phyloP scores from a whole-genome alignment of 2,888 invertebrate genomes.

The Dermolepida albohirtum region DNA sequence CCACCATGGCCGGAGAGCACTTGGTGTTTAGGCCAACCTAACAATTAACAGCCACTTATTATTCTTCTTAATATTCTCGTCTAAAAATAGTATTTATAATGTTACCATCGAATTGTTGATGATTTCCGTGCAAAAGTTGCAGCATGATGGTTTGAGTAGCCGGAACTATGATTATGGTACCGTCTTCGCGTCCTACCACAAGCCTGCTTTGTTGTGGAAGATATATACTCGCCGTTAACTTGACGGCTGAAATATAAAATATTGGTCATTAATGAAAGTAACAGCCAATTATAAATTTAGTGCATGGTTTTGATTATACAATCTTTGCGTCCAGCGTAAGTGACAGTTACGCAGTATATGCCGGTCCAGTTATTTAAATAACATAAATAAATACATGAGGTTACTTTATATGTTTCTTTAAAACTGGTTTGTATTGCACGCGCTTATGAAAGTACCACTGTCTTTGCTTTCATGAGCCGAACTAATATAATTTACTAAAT shows the following conservation, averaged over 20 bases:
- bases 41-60: constrained; percentile 28
- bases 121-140: constrained; percentile 88
- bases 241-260: constrained; percentile 68
- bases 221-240: constrained; percentile 94
- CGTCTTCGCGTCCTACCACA: constrained; percentile 95
- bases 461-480: too few relatives aligned
- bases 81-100: constrained; percentile 21
- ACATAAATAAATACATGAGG: too few relatives aligned
- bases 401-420: too few relatives aligned
- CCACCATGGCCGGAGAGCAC: constrained; percentile 91
- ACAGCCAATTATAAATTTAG: neutral
- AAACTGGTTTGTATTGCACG: too few relatives aligned
- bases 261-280: constrained; percentile 1
- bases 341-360: too few relatives aligned
- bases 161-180: constrained; percentile 94
- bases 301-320: too few relatives aligned
- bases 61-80: neutral
- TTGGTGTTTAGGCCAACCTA: constrained; percentile 92
- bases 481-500: too few relatives aligned
- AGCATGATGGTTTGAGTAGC: constrained; percentile 96
- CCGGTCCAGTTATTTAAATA: too few relatives aligned
- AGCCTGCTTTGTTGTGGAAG: constrained; percentile 92
- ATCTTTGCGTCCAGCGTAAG: too few relatives aligned
- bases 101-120: constrained; percentile 82
- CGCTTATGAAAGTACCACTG: too few relatives aligned